Base-by-base conservation (phyloP, 2,888 invertebrate species). In the Ecdyonurus torrentis region DNA sequence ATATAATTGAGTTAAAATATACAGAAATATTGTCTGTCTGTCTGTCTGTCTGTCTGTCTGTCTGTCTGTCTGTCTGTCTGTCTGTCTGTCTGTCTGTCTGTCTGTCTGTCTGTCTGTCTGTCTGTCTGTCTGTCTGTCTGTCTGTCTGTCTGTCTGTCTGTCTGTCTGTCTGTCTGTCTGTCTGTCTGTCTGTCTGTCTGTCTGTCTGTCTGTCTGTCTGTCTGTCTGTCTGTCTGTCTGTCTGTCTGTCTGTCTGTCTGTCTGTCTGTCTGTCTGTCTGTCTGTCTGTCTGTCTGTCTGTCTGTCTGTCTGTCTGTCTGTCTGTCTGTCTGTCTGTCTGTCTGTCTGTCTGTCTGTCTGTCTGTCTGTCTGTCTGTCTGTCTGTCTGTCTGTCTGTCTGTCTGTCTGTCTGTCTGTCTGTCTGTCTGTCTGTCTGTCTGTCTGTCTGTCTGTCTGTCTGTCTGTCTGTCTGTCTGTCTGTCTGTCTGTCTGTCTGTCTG, bases 141-240 rank as follows among this genome's bases (percentile, higher is more conserved):
- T n/a, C n/a, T n/a, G n/a, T n/a, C n/a, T n/a, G n/a, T n/a, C n/a
- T n/a, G n/a, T n/a, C n/a, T n/a, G n/a, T n/a, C n/a, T n/a, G n/a
- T n/a, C n/a, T n/a, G n/a, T n/a, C n/a, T n/a, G n/a, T 61, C 25
- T 61, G 61, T 50, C 19, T 61, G 61, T 50, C n/a, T 61, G 61
- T 50, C 19, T 61, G 61, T 50, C 25, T 61, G 61, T 50, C n/a
- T 61, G 61, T 61, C 25, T 61, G 61, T 61, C n/a, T 61, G 61
- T 50, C 25, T 61, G 61, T 61, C 25, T 61, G 61, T 50, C n/a
- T 61, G 61, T 61, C n/a, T 61, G 61, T 50, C 25, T 61, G 61
- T 61, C 25, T 61, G 37, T 50, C n/a, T 61, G 61, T 61, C 25
- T 37, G 61, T 50, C 19, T 61, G 61, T 61, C 25, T 61, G 37